Evolutionary conservation across 2,888 invertebrate genomes (phyloP).

Genomic region (Trachelus iudaicus): DNA sequence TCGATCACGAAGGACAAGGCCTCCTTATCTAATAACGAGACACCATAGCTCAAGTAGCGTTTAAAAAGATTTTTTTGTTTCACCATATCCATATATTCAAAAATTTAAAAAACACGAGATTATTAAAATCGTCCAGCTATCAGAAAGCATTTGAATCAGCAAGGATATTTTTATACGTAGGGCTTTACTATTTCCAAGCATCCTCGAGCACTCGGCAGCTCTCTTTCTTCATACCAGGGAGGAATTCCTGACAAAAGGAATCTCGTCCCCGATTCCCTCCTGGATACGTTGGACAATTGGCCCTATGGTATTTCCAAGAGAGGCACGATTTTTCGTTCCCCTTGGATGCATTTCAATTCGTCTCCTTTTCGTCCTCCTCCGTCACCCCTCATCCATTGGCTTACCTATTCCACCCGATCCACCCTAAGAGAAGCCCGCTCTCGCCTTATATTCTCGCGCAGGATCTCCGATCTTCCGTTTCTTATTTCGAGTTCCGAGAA

Average conservation of each 20-base stretch:
- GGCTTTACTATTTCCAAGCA: not conserved
- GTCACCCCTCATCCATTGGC: not conserved
- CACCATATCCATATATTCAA: too few relatives aligned
- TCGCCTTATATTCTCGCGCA: slow-evolving; percentile 34
- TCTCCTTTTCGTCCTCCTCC: slow-evolving; percentile 8
- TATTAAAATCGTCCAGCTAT: not conserved
- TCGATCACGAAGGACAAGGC: not conserved
- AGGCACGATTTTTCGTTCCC: slow-evolving; percentile 43
- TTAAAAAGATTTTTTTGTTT: not conserved
- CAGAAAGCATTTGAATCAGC: not conserved
- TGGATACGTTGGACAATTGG: slow-evolving; percentile 32
- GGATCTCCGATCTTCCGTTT: slow-evolving; percentile 39
- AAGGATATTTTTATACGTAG: not conserved
- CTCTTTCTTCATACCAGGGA: slow-evolving; percentile 19
- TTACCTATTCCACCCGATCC: slow-evolving; percentile 23
- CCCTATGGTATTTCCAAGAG: slow-evolving; percentile 37
- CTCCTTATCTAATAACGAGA: not conserved
- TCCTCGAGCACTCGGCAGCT: not conserved
- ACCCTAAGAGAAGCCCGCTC: slow-evolving; percentile 17
- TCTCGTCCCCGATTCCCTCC: slow-evolving; percentile 34
- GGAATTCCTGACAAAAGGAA: slow-evolving; percentile 46
- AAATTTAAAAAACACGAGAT: too few relatives aligned
- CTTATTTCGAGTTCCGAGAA: slow-evolving; percentile 40
- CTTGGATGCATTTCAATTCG: slow-evolving; percentile 36
- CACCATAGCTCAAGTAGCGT: not conserved